Percentiles rank a stretch among this genome's conserved stretches.
Conservation (phyloP, 2,888 invertebrate species). For the Lycaena phlaeas region DNA sequence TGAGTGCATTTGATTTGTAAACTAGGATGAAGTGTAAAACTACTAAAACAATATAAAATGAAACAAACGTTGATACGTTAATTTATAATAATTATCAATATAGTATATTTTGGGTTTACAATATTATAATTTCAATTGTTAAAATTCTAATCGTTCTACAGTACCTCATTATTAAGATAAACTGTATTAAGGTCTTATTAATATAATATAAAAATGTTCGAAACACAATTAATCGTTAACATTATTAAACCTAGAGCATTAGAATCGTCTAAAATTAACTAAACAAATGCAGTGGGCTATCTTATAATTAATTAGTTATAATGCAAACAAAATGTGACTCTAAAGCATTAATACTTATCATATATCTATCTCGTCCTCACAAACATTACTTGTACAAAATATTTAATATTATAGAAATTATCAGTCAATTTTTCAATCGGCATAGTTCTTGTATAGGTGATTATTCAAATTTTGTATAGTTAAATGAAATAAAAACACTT, state of each 20-base stretch:
- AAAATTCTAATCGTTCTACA: neutral
- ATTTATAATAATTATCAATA: slow-evolving; percentile 43
- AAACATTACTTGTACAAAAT: neutral
- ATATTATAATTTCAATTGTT: slow-evolving; percentile 1
- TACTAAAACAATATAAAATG: slow-evolving; percentile 16
- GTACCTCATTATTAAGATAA: neutral
- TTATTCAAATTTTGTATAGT: neutral
- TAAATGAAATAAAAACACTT: neutral
- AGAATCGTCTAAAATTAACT: slow-evolving; percentile 7
- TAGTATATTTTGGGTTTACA: slow-evolving; percentile 5
- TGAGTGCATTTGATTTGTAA: slow-evolving; percentile 12
- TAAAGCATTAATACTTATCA: slow-evolving; percentile 42
- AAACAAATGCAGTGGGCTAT: slow-evolving; percentile 23
- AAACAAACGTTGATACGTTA: slow-evolving; percentile 35
- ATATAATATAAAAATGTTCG: neutral
- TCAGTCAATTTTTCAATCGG: slow-evolving; percentile 1
- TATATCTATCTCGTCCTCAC: neutral
- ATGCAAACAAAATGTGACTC: slow-evolving; percentile 40
- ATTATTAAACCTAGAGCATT: slow-evolving; percentile 1
- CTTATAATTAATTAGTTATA: slow-evolving; percentile 25
- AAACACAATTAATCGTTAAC: slow-evolving; percentile 2
- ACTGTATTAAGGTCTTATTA: neutral
- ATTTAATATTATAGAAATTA: neutral
- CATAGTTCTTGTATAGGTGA: neutral
- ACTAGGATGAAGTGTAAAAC: slow-evolving; percentile 14